Evolutionary conservation across 2,797 vertebrate genomes (phyloP).

Genomic region (Molothrus aeneus): DNA sequence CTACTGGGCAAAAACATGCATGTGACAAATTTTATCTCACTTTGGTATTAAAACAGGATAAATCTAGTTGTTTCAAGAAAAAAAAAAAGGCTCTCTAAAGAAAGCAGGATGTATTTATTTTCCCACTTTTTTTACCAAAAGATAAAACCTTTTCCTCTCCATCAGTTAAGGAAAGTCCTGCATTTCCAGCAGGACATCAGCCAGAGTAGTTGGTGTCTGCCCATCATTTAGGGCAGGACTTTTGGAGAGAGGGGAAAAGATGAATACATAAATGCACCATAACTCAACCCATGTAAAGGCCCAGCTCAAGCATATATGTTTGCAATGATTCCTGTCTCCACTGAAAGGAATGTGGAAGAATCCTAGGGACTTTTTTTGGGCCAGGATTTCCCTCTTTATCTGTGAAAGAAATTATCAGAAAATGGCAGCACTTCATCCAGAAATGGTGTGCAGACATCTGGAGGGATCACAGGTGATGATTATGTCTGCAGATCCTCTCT

Average conservation of each 20-base stretch:
- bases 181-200: not conserved
- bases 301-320: not conserved
- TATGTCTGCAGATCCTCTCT: not conserved
- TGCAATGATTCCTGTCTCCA: not conserved
- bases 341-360: not conserved
- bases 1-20: not conserved
- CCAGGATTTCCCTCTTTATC: not conserved
- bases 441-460: not conserved
- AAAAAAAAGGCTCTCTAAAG: not conserved
- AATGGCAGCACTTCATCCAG: not conserved
- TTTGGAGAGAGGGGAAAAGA: not conserved
- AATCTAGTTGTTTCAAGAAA: not conserved
- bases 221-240: not conserved
- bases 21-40: not conserved
- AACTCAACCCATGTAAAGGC: not conserved
- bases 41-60: not conserved
- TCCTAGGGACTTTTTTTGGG: not conserved
- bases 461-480: not conserved
- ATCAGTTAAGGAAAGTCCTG: not conserved
- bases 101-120: not conserved
- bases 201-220: not conserved
- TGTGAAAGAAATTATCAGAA: not conserved
- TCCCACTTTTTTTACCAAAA: not conserved
- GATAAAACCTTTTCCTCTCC: not conserved
- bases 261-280: rapidly evolving